Conservation (phyloP, 2,888 invertebrate species). For the Standfussiana lucernea region DNA sequence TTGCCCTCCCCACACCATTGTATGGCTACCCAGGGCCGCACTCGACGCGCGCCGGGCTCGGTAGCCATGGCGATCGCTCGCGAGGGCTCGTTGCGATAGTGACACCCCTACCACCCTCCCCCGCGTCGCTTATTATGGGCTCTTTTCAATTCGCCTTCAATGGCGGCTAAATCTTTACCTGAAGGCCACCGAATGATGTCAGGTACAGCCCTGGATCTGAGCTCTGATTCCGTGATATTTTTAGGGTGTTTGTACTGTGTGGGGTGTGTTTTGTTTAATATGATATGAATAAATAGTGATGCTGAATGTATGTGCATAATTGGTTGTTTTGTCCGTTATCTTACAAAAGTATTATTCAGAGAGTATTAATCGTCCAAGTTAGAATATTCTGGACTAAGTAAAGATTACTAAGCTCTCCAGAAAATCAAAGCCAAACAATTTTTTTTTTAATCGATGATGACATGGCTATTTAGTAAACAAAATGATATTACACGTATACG, state of each 20-base stretch:
- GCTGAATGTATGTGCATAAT: constrained; percentile 5
- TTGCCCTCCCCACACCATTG: constrained; percentile 91
- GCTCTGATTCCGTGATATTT: constrained; percentile 70
- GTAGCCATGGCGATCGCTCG: constrained; percentile 87
- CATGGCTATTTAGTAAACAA: neutral
- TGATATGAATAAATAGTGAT: constrained; percentile 23
- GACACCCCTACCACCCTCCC: constrained; percentile 77
- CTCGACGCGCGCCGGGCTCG: constrained; percentile 76
- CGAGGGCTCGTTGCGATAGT: constrained; percentile 87
- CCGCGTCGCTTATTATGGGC: constrained; percentile 81
- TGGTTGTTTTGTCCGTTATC: constrained; percentile 1
- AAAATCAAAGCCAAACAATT: neutral
- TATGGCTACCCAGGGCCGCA: constrained; percentile 91
- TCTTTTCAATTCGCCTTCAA: constrained; percentile 88
- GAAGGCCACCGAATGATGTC: constrained; percentile 81
- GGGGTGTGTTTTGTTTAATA: constrained; percentile 47
- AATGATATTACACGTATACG: neutral
- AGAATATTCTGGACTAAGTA: neutral
- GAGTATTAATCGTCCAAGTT: neutral
- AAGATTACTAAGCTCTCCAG: neutral
- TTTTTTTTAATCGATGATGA: neutral
- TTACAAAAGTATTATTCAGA: neutral
- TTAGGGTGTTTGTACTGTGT: constrained; percentile 47
- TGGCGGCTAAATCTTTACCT: constrained; percentile 86
- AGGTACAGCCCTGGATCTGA: constrained; percentile 71